phyloP scores from a whole-genome alignment of 2,113 vertebrate genomes.

The Dolichallabes microphthalmus region DNA sequence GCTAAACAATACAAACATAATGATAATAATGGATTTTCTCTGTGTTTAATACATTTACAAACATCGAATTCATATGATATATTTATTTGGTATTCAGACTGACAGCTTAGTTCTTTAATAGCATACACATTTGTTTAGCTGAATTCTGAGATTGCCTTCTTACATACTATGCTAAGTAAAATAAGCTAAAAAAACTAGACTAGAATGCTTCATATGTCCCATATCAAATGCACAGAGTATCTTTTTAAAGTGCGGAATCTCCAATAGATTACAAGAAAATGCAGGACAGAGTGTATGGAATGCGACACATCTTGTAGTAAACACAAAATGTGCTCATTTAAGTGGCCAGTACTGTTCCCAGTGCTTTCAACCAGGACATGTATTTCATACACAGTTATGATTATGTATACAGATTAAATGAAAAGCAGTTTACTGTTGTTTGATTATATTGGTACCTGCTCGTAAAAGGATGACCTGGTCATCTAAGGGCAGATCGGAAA shows the following conservation, averaged over 20 bases:
- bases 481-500: constrained; percentile 86
- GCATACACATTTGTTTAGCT: background rate
- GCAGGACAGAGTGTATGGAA: background rate
- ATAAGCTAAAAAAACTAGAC: too few species aligned
- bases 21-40: background rate
- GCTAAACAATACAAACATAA: background rate
- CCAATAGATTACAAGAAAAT: background rate
- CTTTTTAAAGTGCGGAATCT: background rate
- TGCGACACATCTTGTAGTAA: background rate
- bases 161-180: background rate
- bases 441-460: constrained; percentile 73
- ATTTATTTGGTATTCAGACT: background rate
- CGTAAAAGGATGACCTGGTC: constrained; percentile 89
- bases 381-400: background rate
- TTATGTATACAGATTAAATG: background rate
- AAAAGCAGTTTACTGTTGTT: background rate
- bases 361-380: background rate
- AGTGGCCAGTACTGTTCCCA: constrained; percentile 11
- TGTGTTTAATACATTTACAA: background rate
- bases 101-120: background rate
- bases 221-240: background rate
- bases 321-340: constrained; percentile 7
- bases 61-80: background rate
- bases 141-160: background rate
- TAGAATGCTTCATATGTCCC: background rate